Evolutionary conservation across 2,113 vertebrate genomes (phyloP), one percentile per base, ranked within the genome.

Genomic region (Trogon melanurus): DNA sequence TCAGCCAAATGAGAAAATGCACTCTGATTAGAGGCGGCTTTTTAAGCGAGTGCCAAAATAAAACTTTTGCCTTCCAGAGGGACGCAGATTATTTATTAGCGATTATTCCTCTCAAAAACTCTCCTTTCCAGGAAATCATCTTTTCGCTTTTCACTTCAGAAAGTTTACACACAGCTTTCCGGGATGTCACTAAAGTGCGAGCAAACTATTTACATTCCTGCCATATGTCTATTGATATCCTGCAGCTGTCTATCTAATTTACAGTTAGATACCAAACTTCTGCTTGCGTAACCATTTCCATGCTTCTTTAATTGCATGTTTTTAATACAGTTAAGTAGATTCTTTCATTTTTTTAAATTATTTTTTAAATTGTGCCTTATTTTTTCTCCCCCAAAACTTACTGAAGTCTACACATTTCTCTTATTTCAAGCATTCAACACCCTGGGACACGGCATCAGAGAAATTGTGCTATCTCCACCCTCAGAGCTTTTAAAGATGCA

Each of bases 111-210:
- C 74, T 88, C 1, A 0, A 89, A 94, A 95, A 88, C 45, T 45
- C 53, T 71, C 65, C 94, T 78, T 93, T 89, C 79, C 78, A 91
- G 76, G 87, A 97, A 93, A 90, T 81, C 36, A 4, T 44, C 58
- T 66, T 72, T 47, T 74, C 60, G 56, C 72, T 73, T 34, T 84
- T 89, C 93, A 69, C 93, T 94, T 94, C 57, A 56, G 82, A 88
- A 93, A 95, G 93, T 95, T 96, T 94, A 95, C 89, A 93, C 73
- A 67, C 93, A 97, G 94, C 88, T 88, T 96, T 92, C 85, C 82
- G 93, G 89, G 89, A 97, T 76, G 88, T 85, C 93, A 94, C 85
- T 50, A 36, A 89, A 95, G 86, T 87, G 90, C 10, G 5, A 96
- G 95, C 83, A 91, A 91, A 97, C 86, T 94, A 89, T 91, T 95